Conservation (phyloP, 2,797 vertebrate species). For the Tolypeutes matacus region DNA sequence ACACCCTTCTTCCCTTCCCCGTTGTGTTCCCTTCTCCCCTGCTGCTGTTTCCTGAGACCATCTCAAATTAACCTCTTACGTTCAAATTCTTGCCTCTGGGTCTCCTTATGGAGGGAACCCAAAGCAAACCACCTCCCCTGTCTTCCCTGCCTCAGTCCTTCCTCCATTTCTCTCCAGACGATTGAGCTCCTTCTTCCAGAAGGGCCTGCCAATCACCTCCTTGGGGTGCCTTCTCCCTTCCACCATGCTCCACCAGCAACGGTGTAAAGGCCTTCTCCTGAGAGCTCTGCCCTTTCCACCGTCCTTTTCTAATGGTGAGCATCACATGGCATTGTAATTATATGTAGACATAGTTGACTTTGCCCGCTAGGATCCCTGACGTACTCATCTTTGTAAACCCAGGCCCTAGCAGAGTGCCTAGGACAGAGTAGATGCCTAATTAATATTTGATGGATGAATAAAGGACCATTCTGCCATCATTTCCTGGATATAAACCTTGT, state of each 20-base stretch:
- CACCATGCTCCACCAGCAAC: neutral
- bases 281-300: neutral
- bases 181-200: neutral
- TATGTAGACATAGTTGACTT: neutral
- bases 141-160: neutral
- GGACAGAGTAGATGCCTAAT: neutral
- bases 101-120: neutral
- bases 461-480: neutral
- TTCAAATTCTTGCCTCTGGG: neutral
- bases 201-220: neutral
- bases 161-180: neutral
- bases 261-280: neutral
- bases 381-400: slow-evolving; percentile 1
- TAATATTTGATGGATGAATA: slow-evolving; percentile 60
- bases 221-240: neutral
- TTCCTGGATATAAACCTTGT: neutral
- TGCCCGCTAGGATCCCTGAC: neutral
- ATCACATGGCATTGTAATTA: too few relatives aligned
- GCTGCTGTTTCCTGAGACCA: neutral
- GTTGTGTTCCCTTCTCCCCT: neutral
- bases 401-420: neutral
- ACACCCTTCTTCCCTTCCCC: neutral
- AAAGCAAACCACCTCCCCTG: neutral
- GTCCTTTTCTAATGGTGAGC: neutral
- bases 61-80: neutral